Evolutionary conservation across 2,888 invertebrate species (phyloP).

Genomic region (Lasioglossum zephyrum): DNA sequence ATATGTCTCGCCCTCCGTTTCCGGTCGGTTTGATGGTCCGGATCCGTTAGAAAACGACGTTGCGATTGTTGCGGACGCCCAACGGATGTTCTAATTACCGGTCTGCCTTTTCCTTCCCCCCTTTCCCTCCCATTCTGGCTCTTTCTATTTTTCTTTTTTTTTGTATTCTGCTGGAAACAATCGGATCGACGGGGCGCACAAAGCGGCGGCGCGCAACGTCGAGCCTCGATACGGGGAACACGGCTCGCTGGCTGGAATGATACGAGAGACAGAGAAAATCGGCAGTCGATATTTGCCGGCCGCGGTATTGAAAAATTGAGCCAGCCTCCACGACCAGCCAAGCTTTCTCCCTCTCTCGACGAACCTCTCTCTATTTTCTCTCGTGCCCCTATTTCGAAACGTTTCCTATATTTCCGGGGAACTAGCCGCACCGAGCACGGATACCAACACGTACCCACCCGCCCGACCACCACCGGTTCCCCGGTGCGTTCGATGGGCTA

Average conservation of each 20-base stretch:
- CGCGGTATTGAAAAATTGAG: conserved; percentile 68
- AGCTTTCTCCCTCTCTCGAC: background rate
- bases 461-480: background rate
- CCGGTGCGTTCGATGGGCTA: background rate
- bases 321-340: conserved; percentile 22
- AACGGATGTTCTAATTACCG: conserved; percentile 61
- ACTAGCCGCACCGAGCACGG: background rate
- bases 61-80: conserved; percentile 28
- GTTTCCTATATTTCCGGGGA: conserved; percentile 13
- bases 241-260: conserved; percentile 35
- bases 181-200: conserved; percentile 41
- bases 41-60: conserved; percentile 22
- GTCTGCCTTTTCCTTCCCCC: background rate
- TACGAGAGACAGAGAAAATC: conserved; percentile 49
- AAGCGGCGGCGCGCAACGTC: conserved; percentile 44
- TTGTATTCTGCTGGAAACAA: conserved; percentile 49
- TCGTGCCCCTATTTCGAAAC: conserved; percentile 19
- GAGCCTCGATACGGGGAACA: conserved; percentile 24
- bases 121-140: background rate
- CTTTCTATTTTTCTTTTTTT: background rate
- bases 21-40: conserved; percentile 1
- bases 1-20: background rate
- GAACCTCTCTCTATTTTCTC: background rate
- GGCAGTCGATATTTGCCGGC: conserved; percentile 58
- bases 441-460: background rate